Base-by-base conservation (phyloP, 2,888 invertebrate species). In the Synanthedon tipuliformis region DNA sequence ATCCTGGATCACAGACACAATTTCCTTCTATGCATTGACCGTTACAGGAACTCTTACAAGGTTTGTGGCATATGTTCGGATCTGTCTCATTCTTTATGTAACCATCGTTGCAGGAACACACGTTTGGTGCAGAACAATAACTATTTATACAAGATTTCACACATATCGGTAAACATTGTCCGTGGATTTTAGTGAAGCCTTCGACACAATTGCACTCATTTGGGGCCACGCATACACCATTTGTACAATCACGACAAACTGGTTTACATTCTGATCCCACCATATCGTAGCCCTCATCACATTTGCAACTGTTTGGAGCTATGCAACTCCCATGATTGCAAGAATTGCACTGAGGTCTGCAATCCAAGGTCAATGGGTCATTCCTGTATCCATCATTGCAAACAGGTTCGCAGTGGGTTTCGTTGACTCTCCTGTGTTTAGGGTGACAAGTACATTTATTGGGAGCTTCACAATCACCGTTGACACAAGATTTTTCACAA, bases 161-260 rank as follows among this genome's bases (percentile, higher is more conserved):
- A 53, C 89, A 89, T 1, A 64, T 57, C 0, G 84, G 80, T 8
- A 60, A 60, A 52, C 86, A 86, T 40, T 48, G 54, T 5, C 56
- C 56, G 15, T 52, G 54, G 16, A 0, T 16, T 16, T 16, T 49
- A 12, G 16, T 12, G 49, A 10, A 49, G 2, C 49, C 49, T 18
- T 49, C 49, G 10, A 15, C 5, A 16, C 49, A 49, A n/a, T 15
- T 5, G 53, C 64, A 65, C 18, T 41, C 50, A 53, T 63, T 57
- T 1, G 65, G 64, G 4, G 56, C 54, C 18, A 53, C 41, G 41
- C 64, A 64, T 10, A n/a, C 3, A 11, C 54, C 54, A 18, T 54
- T 54, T 3, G 4, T n/a, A 16, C 54, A 54, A 40, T n/a, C 56
- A 56, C 11, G 56, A 58, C 71, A 76, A 48, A 50, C 53, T 48